Percentiles rank a stretch among this genome's conserved stretches.
Conservation (phyloP, 1,140 invertebrate genomes). For the Dendroctonus ponderosae region DNA sequence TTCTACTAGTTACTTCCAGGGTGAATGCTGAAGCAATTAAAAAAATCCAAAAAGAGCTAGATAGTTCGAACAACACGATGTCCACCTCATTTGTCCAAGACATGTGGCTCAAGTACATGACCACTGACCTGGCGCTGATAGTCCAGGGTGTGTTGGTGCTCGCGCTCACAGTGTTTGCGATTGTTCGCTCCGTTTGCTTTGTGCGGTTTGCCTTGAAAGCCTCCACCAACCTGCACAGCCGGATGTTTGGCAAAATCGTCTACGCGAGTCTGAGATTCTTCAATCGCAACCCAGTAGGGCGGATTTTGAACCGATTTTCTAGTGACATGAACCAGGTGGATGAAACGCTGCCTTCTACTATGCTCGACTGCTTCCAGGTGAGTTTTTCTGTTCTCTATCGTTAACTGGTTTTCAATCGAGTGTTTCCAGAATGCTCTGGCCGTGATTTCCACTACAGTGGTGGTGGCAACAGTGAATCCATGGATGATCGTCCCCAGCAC, state of each 20-base stretch:
- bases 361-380: conserved; percentile 70
- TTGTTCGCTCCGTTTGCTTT: conserved; percentile 67
- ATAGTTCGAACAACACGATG: background rate
- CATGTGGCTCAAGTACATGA: conserved; percentile 24
- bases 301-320: conserved; percentile 72
- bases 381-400: conserved; percentile 1
- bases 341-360: conserved; percentile 72
- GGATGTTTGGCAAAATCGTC: conserved; percentile 78
- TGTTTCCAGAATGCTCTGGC: conserved; percentile 23
- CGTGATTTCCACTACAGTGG: conserved; percentile 29
- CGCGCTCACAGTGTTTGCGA: conserved; percentile 54
- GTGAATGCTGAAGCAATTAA: conserved; percentile 20
- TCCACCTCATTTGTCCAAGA: conserved; percentile 11
- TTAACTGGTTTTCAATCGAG: background rate
- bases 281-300: conserved; percentile 76
- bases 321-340: conserved; percentile 79
- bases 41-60: conserved; percentile 1
- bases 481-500: conserved; percentile 72
- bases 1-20: conserved; percentile 7
- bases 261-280: conserved; percentile 85
- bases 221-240: conserved; percentile 65
- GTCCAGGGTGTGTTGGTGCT: conserved; percentile 10
- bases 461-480: conserved; percentile 60
- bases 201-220: conserved; percentile 73
- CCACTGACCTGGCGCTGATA: conserved; percentile 10